phyloP scores from a whole-genome alignment of 2,888 invertebrate species.

The Parascotia fuliginaria region DNA sequence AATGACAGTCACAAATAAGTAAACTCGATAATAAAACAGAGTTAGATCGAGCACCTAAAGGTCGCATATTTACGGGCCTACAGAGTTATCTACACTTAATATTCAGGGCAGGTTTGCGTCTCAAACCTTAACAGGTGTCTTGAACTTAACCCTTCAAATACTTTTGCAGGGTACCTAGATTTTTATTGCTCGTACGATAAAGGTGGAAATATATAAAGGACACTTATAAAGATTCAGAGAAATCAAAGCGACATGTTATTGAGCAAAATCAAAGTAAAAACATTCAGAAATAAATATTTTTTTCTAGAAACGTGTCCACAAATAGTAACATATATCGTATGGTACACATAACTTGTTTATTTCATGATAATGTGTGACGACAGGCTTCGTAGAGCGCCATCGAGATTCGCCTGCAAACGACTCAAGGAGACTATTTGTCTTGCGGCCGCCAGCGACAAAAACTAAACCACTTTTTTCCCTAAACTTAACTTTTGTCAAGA shows the following conservation, averaged over 20 bases:
- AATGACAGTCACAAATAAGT: too few species aligned
- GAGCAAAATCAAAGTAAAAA: slow-evolving; percentile 14
- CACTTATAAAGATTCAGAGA: slow-evolving; percentile 25
- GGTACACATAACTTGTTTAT: slow-evolving; percentile 4
- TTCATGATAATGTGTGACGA: slow-evolving; percentile 15
- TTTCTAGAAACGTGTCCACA: slow-evolving; percentile 1
- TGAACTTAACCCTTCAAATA: neutral
- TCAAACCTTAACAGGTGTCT: neutral
- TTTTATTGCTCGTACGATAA: slow-evolving; percentile 5
- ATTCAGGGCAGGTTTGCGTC: slow-evolving; percentile 7
- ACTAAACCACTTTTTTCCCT: slow-evolving; percentile 47
- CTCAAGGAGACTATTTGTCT: slow-evolving; percentile 54
- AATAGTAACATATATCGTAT: neutral
- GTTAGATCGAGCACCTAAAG: too few species aligned
- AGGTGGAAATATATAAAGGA: slow-evolving; percentile 17
- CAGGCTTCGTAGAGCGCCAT: slow-evolving; percentile 20
- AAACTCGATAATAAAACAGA: too few species aligned
- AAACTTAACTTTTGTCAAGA: slow-evolving; percentile 46
- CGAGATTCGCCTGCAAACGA: slow-evolving; percentile 43
- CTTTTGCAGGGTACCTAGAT: slow-evolving; percentile 1
- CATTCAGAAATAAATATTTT: neutral
- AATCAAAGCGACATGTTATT: slow-evolving; percentile 21
- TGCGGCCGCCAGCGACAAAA: slow-evolving; percentile 43
- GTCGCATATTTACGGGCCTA: neutral
- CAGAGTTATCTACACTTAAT: neutral